phyloP scores from a whole-genome alignment of 2,888 invertebrate species.

The Cephalotes varians region DNA sequence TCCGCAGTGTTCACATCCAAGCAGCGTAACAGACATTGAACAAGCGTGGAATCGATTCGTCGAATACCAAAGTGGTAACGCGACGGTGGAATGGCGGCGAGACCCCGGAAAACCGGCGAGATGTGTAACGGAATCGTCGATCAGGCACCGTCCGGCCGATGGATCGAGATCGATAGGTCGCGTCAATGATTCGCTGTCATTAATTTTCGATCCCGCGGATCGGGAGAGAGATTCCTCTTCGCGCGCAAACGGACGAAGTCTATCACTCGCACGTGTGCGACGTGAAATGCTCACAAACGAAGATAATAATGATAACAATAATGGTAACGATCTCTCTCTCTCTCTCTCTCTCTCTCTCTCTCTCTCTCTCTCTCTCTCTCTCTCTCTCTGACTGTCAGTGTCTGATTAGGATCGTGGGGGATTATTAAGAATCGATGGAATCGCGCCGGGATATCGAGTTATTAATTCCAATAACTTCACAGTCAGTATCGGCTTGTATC shows the following conservation, averaged over 20 bases:
- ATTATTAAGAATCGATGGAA: conserved; percentile 66
- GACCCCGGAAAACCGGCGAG: conserved; percentile 75
- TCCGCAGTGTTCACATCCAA: conserved; percentile 77
- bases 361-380: not conserved
- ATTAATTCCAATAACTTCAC: conserved; percentile 77
- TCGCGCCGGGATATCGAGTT: conserved; percentile 76
- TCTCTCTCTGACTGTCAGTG: not conserved
- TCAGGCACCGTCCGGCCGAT: conserved; percentile 48
- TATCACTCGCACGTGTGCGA: conserved; percentile 62
- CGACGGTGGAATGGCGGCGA: conserved; percentile 63
- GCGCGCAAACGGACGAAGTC: conserved; percentile 63
- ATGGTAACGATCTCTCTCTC: conserved; percentile 28
- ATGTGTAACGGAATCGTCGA: conserved; percentile 77
- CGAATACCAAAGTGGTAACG: conserved; percentile 69
- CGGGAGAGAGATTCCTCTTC: conserved; percentile 53
- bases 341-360: not conserved
- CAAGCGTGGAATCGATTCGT: conserved; percentile 63
- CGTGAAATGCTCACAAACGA: conserved; percentile 37
- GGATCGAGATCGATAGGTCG: conserved; percentile 57
- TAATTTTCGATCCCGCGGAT: conserved; percentile 74
- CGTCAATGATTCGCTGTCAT: conserved; percentile 74
- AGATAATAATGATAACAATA: conserved; percentile 43
- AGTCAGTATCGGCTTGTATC: conserved; percentile 36
- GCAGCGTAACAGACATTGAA: conserved; percentile 75
- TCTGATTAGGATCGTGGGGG: conserved; percentile 53